These are phyloP conservation scores for Vulpes ferrilata DNA, from an alignment of 2,113 vertebrate species.

Conservation along the genomic window DNA sequence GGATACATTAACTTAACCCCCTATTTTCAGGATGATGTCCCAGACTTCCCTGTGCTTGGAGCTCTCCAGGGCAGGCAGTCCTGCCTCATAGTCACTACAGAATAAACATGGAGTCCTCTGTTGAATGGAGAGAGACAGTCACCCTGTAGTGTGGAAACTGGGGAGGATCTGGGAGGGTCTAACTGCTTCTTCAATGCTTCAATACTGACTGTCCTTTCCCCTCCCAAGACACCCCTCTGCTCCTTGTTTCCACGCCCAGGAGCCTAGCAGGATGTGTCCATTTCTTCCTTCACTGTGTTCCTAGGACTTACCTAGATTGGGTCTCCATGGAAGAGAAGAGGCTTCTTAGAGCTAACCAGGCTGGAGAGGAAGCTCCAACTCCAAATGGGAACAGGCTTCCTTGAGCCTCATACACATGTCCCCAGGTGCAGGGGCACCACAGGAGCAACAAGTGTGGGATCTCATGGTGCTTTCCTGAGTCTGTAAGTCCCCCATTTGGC, in stretches of 20 bases:
- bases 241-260: background rate
- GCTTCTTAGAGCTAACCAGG: background rate
- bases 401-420: background rate
- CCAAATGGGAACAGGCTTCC: background rate
- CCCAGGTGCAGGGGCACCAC: background rate
- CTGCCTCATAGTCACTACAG: background rate
- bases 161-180: too few species aligned
- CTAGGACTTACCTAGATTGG: background rate
- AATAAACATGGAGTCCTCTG: background rate
- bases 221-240: background rate
- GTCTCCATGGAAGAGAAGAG: background rate
- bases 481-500: background rate
- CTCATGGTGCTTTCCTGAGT: background rate
- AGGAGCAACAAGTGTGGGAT: background rate
- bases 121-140: background rate
- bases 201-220: background rate
- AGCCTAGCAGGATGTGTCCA: background rate
- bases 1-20: background rate
- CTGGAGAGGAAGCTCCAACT: background rate
- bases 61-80: background rate
- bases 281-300: background rate
- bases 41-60: rapidly evolving
- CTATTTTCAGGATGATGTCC: background rate
- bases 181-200: too few species aligned
- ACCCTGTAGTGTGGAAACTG: too few species aligned